Conservation (phyloP, 2,797 vertebrate genomes). For the Gymnothorax reevesii region DNA sequence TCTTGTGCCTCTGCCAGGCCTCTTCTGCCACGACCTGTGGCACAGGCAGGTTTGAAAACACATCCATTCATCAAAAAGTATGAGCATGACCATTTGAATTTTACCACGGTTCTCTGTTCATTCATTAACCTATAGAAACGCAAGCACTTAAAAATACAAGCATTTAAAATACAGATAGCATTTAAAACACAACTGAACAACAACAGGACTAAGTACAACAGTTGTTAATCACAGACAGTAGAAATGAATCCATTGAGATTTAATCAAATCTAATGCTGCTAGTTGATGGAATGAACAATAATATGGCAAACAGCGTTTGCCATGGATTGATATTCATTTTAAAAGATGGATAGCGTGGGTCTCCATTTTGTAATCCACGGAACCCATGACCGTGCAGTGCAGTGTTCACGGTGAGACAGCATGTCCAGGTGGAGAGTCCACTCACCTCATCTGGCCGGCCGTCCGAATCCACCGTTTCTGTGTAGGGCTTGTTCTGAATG, state of each 20-base stretch:
- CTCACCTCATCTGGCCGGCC: constrained; percentile 82
- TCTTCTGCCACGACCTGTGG: constrained; percentile 93
- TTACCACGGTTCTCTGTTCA: neutral
- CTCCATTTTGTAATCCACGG: neutral
- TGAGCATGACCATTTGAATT: neutral
- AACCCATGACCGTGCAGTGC: neutral
- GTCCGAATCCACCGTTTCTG: constrained; percentile 84
- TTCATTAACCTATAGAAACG: neutral
- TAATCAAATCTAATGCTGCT: neutral
- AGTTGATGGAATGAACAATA: neutral
- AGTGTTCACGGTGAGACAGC: no score
- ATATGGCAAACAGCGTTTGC: no score
- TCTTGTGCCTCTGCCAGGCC: constrained; percentile 97
- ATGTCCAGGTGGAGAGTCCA: neutral
- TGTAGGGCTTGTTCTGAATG: constrained; percentile 98
- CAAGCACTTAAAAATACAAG: neutral
- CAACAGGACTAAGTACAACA: neutral
- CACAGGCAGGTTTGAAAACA: constrained; percentile 25
- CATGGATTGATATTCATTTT: neutral
- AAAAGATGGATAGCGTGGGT: neutral
- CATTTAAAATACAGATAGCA: neutral
- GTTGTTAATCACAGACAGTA: neutral
- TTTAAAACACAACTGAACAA: neutral
- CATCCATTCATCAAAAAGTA: neutral
- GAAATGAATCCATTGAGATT: neutral